Evolutionary conservation across 1,140 invertebrate species (phyloP), one percentile per base, ranked within the genome.

Genomic region (Heliothis subflexa): DNA sequence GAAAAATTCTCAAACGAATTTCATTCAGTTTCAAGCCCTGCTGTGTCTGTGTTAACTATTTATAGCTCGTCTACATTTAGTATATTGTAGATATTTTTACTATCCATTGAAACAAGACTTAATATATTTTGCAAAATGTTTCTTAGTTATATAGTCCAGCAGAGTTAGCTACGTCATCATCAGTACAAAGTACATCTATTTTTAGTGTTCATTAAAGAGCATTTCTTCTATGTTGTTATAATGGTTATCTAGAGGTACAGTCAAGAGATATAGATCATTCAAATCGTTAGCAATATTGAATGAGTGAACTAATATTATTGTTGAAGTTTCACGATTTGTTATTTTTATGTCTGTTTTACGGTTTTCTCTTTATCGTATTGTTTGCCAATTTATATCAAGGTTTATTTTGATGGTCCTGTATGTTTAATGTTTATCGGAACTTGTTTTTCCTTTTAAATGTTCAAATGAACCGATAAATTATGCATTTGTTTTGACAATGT

Each of bases 291-390:
- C 11, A 47, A 66, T 40, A 47, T 66, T 47, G 62, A 47, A 9
- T 66, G 40, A 49, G 47, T 18, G 16, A 66, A 40, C 40, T 47
- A 66, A 66, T 47, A 66, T 66, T 66, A 66, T 47, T 16, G 62
- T 47, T 66, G 47, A 40, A 66, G 62, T 21, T 66, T 66, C 62
- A 66, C 62, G 62, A 66, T 66, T 66, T 66, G 40, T 66, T 66
- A 47, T 66, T 66, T 66, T 66, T 47, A 66, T 66, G 40, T 66
- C 16, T 45, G 16, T 66, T 66, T 66, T 40, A 66, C 47, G 62
- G 16, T 40, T 66, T 28, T 66, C 61, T 47, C 33, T 64, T 12
- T 2, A 45, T 10, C 40, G 16, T 66, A 40, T 21, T 47, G 62
- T 40, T 66, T 47, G 62, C 62, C 62, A 64, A 64, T 66, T 62